Conservation (phyloP, 2,888 invertebrate genomes). For the Synergus gifuensis region DNA sequence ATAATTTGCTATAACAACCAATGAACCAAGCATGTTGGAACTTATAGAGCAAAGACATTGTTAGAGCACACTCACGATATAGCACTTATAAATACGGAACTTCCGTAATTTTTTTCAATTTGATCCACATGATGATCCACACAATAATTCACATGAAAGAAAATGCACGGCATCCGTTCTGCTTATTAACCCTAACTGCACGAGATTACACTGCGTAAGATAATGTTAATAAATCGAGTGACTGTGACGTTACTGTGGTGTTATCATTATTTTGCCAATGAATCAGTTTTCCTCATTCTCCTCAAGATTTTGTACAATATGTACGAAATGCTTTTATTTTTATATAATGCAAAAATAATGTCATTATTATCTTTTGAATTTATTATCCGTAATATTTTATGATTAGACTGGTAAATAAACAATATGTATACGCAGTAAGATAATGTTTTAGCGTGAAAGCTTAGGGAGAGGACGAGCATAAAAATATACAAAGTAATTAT, state of each 20-base stretch:
- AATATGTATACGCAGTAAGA: neutral
- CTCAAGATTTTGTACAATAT: neutral
- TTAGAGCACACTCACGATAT: neutral
- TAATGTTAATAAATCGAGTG: neutral
- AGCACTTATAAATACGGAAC: constrained; percentile 15
- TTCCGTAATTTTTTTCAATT: constrained; percentile 35
- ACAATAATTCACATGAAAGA: neutral
- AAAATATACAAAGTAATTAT: neutral
- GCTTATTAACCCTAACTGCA: constrained; percentile 28
- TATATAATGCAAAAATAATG: neutral
- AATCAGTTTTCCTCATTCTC: neutral
- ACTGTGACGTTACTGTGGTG: neutral
- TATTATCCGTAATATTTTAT: neutral
- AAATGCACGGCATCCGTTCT: constrained; percentile 36
- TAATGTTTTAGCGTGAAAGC: neutral
- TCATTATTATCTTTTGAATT: neutral
- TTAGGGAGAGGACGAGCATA: neutral
- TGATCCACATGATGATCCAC: neutral
- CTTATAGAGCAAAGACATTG: too few relatives aligned
- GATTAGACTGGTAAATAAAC: neutral
- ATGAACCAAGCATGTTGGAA: neutral
- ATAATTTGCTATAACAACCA: neutral
- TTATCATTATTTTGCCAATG: neutral
- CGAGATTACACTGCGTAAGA: neutral
- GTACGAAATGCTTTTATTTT: neutral